Conservation (phyloP, 2,888 invertebrate species). For the Polietes domitor region DNA sequence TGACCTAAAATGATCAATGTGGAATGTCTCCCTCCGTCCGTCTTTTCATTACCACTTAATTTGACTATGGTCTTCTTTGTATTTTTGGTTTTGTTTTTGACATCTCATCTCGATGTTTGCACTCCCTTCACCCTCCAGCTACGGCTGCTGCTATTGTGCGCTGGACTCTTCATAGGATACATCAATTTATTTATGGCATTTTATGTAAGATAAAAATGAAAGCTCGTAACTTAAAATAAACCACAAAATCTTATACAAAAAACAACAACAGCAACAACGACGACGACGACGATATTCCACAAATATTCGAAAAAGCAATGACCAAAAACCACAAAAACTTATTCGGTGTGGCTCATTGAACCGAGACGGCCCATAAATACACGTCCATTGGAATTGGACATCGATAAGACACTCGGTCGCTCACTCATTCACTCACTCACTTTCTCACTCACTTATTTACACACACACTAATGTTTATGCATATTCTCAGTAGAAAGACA, state of each 20-base stretch:
- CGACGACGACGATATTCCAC: conserved; percentile 40
- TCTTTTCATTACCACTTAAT: background rate
- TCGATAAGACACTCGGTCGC: conserved; percentile 6
- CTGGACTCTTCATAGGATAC: background rate
- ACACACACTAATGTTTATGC: background rate
- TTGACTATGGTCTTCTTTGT: background rate
- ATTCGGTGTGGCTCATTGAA: conserved; percentile 17
- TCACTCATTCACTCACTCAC: background rate
- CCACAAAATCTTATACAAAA: conserved; percentile 50
- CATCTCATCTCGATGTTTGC: background rate
- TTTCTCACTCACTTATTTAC: no score
- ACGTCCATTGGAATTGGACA: conserved; percentile 23
- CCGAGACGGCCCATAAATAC: conserved; percentile 20
- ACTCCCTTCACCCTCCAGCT: background rate
- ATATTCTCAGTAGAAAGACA: no score
- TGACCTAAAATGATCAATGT: conserved; percentile 9
- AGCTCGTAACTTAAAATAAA: conserved; percentile 51
- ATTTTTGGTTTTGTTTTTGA: background rate
- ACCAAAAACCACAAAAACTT: conserved; percentile 56
- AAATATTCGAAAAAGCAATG: conserved; percentile 40
- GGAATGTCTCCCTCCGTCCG: background rate
- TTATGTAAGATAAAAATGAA: conserved; percentile 58
- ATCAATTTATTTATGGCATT: conserved; percentile 29
- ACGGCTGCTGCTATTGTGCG: background rate
- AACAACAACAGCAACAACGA: conserved; percentile 14